Evolutionary conservation across 2,113 vertebrate genomes (phyloP).

Genomic region (Tautogolabrus adspersus): DNA sequence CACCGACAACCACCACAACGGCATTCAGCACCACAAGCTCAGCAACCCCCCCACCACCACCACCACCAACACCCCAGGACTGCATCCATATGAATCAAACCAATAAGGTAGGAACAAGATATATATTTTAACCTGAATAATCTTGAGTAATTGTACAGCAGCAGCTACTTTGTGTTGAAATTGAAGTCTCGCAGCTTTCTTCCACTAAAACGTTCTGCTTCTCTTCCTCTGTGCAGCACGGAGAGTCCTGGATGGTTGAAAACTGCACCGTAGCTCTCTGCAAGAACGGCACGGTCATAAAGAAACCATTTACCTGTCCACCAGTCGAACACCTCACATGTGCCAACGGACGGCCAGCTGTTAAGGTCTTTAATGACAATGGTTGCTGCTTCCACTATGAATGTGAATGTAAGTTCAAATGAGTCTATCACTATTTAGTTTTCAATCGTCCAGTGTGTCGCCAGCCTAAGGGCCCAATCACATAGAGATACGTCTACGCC

Average conservation of each 20-base stretch:
- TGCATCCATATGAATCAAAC: constrained; percentile 67
- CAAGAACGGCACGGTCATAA: constrained; percentile 72
- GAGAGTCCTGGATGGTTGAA: constrained; percentile 82
- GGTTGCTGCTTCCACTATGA: constrained; percentile 88
- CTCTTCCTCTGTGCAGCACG: constrained; percentile 72
- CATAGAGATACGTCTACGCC: too few species aligned
- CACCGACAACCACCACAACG: constrained; percentile 48
- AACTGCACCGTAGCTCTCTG: constrained; percentile 88
- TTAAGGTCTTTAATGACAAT: constrained; percentile 75
- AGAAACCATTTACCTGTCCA: constrained; percentile 69
- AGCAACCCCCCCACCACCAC: too few species aligned
- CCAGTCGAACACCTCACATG: constrained; percentile 74
- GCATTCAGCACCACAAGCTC: constrained; percentile 14
- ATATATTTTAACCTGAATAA: too few species aligned
- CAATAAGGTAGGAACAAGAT: constrained; percentile 54
- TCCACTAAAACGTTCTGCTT: not conserved
- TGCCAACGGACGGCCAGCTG: constrained; percentile 81
- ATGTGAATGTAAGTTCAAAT: constrained; percentile 90
- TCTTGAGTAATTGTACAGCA: too few species aligned
- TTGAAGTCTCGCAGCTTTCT: too few species aligned
- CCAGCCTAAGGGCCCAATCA: too few species aligned
- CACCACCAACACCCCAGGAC: constrained; percentile 19
- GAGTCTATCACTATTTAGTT: too few species aligned
- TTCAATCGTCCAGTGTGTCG: too few species aligned
- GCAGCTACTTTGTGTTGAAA: not conserved